Percentiles rank a stretch among this genome's conserved stretches.
These are phyloP conservation scores for Allygus modestus DNA, from an alignment of 2,888 invertebrate species.

Conservation along the genomic window DNA sequence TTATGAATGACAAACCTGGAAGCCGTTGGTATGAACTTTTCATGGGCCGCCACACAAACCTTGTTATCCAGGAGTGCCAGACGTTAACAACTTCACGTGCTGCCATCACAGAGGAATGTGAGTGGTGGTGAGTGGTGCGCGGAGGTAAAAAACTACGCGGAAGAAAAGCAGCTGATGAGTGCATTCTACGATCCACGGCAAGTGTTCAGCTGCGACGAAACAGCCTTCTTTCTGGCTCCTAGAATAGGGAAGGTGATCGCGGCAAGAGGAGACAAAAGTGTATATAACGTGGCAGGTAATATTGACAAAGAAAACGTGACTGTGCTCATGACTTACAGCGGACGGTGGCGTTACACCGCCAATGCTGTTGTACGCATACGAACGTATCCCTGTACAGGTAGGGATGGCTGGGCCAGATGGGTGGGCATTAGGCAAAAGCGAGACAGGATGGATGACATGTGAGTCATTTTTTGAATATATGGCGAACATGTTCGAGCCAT, in stretches of 20 bases:
- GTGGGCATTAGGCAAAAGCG: constrained; percentile 73
- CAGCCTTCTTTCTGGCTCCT: not conserved
- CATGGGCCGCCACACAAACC: not conserved
- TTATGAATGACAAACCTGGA: not conserved
- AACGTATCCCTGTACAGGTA: constrained; percentile 71
- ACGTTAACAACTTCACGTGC: not conserved
- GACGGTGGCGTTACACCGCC: constrained; percentile 69
- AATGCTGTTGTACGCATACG: constrained; percentile 70
- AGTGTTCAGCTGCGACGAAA: not conserved
- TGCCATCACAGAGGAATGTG: not conserved
- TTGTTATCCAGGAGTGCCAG: not conserved
- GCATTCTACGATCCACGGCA: not conserved
- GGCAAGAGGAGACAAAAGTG: constrained; percentile 66
- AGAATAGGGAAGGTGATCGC: not conserved
- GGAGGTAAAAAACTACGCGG: not conserved
- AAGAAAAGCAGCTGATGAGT: not conserved
- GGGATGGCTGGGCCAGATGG: constrained; percentile 66
- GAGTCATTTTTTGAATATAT: constrained; percentile 74
- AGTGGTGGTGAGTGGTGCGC: not conserved
- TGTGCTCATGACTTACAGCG: constrained; percentile 70
- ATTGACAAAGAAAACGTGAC: constrained; percentile 70
- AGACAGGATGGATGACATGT: constrained; percentile 75
- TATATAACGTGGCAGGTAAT: constrained; percentile 69
- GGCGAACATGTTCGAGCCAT: constrained; percentile 73
- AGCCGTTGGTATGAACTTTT: not conserved